These are phyloP conservation scores for Abscondita cerata DNA, from an alignment of 2,888 invertebrate genomes.

Conservation along the genomic window DNA sequence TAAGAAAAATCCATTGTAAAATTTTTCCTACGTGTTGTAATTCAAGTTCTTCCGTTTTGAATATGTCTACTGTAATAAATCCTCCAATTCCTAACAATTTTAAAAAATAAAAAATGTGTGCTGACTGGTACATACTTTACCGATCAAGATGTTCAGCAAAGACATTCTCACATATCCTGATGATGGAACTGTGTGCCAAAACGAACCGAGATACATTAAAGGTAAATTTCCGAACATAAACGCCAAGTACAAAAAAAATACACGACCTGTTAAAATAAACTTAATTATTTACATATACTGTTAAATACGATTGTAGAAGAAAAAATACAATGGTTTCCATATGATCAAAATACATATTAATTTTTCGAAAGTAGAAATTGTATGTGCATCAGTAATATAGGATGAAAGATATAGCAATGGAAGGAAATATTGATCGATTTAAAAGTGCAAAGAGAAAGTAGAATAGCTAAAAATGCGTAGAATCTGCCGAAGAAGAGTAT, in stretches of 20 bases:
- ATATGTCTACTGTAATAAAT: constrained; percentile 72
- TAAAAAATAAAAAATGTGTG: constrained; percentile 30
- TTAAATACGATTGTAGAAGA: background rate
- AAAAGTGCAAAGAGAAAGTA: too few relatives aligned
- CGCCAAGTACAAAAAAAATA: background rate
- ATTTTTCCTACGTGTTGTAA: constrained; percentile 64
- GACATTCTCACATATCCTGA: background rate
- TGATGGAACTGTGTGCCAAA: background rate
- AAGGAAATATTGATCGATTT: too few relatives aligned
- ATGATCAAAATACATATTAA: too few relatives aligned
- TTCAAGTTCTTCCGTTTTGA: constrained; percentile 66
- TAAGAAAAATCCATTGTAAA: constrained; percentile 71
- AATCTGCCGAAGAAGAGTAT: too few relatives aligned
- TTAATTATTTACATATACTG: constrained; percentile 59
- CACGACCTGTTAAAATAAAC: constrained; percentile 59
- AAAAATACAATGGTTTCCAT: too few relatives aligned
- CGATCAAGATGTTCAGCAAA: background rate
- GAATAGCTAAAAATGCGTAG: too few relatives aligned
- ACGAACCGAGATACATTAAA: background rate
- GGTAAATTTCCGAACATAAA: background rate
- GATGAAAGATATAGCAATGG: too few relatives aligned
- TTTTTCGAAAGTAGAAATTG: too few relatives aligned
- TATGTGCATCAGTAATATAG: too few relatives aligned
- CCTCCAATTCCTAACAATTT: constrained; percentile 79
- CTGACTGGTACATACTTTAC: background rate